A percentile compares a stretch with the other conserved stretches of the same genome.
Evolutionary conservation across 2,113 vertebrate genomes (phyloP).

Genomic region (Neoarius graeffei): DNA sequence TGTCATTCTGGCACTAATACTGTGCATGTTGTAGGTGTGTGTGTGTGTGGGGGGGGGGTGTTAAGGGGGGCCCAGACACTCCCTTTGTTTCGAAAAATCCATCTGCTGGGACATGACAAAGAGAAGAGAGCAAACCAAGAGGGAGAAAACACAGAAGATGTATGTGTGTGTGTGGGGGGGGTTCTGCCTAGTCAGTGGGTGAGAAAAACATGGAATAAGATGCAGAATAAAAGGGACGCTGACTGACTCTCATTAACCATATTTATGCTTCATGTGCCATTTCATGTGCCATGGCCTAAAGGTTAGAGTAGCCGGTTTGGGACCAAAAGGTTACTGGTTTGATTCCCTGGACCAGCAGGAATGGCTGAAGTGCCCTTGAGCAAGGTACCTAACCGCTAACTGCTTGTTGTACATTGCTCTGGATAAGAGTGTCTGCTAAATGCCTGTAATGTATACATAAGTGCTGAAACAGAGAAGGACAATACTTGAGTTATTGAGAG

Average conservation of each 20-base stretch:
- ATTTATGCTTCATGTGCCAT: conserved; percentile 7
- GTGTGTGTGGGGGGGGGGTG: conserved; percentile 38
- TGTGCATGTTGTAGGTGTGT: conserved; percentile 23
- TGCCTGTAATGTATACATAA: conserved; percentile 41
- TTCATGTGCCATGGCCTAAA: no score
- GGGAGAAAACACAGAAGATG: conserved; percentile 62
- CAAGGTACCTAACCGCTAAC: no score
- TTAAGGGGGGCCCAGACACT: conserved; percentile 70
- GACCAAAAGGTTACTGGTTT: no score
- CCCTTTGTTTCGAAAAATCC: conserved; percentile 81
- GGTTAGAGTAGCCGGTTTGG: no score
- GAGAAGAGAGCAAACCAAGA: conserved; percentile 56
- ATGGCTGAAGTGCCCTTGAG: no score
- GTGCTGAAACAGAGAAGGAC: conserved; percentile 70
- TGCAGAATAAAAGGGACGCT: conserved; percentile 51
- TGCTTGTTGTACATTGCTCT: no score
- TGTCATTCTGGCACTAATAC: not conserved
- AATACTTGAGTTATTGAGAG: conserved; percentile 43
- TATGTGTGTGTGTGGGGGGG: not conserved
- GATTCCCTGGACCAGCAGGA: no score
- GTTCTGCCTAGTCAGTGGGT: conserved; percentile 21
- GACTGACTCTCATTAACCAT: conserved; percentile 52
- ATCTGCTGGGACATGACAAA: conserved; percentile 87
- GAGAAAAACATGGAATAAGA: conserved; percentile 33
- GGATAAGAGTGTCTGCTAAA: no score